phyloP scores from a whole-genome alignment of 2,113 vertebrate species.

The Lepus europaeus region DNA sequence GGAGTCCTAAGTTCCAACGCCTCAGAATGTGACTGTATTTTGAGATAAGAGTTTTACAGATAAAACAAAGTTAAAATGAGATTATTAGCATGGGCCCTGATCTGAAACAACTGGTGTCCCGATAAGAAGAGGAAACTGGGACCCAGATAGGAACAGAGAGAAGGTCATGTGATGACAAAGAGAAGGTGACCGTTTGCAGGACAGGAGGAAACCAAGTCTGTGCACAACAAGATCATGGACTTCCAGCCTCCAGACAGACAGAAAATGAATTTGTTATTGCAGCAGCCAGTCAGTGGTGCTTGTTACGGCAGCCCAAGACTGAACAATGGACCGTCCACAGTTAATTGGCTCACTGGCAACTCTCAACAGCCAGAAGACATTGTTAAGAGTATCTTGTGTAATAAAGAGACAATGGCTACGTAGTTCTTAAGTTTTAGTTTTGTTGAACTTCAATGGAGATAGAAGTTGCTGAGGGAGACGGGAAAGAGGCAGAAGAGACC shows the following conservation, averaged over 20 bases:
- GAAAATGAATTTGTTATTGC: neutral
- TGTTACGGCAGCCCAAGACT: neutral
- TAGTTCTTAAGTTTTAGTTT: neutral
- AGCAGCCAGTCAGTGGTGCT: neutral
- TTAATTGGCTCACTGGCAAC: neutral
- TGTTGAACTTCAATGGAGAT: neutral
- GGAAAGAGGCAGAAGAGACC: neutral
- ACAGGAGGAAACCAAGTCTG: neutral
- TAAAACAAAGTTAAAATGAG: neutral
- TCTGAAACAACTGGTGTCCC: neutral
- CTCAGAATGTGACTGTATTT: neutral
- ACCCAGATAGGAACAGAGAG: neutral
- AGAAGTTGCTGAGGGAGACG: constrained; percentile 1
- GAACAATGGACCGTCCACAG: neutral
- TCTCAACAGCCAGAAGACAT: neutral
- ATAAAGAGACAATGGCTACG: constrained; percentile 11
- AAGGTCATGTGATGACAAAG: neutral
- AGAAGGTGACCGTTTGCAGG: neutral
- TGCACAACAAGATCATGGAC: neutral
- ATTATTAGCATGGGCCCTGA: neutral
- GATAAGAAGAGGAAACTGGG: neutral
- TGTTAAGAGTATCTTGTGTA: neutral
- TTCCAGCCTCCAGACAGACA: neutral
- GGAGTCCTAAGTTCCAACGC: neutral
- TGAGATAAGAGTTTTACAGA: neutral